Evolutionary conservation across 1,140 invertebrate species (phyloP), one percentile per base, ranked within the genome.

Genomic region (Sminthurinus signatus): DNA sequence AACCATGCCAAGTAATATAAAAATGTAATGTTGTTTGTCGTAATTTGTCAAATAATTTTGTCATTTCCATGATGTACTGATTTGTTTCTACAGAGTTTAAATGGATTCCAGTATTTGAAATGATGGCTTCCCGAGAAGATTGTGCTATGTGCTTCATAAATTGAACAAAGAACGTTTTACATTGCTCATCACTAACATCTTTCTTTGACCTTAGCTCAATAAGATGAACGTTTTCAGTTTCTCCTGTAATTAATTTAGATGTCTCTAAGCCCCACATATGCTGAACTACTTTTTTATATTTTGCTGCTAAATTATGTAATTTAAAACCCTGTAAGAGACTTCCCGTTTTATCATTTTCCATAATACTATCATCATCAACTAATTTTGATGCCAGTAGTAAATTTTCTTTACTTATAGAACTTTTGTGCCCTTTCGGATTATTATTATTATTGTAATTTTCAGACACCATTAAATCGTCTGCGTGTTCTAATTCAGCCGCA

Each of bases 21-120:
- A 57, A 39, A 14, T 36, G 12, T 10, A 8, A 2, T 8, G 23
- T 36, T 17, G 54, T 39, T 14, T 42, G 4, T 14, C 48, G 43
- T 3, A 62, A n/a, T 36, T 62, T 51, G 15, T 62, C 48, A 31
- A 32, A 17, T n/a, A 52, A 10, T 50, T 25, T 54, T 15, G 4
- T 12, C 14, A 36, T 36, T 39, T 51, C 31, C 29, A 4, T 52
- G 21, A 36, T 32, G 25, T 21, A 51, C 31, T 52, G 2, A 10
- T 51, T 8, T 3, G 32, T 62, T 4, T 19, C 31, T 36, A 2
- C 14, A n/a, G 8, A 12, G 50, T n/a, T 17, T 54, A 60, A 52
- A 50, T 54, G 31, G 62, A 62, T n/a, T 19, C 62, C 23, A 54
- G 17, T 15, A 56, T 59, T 62, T 52, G 50, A 3, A 28, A 27